Base-by-base conservation (phyloP, 2,797 vertebrate species). In the Crenichthys baileyi region DNA sequence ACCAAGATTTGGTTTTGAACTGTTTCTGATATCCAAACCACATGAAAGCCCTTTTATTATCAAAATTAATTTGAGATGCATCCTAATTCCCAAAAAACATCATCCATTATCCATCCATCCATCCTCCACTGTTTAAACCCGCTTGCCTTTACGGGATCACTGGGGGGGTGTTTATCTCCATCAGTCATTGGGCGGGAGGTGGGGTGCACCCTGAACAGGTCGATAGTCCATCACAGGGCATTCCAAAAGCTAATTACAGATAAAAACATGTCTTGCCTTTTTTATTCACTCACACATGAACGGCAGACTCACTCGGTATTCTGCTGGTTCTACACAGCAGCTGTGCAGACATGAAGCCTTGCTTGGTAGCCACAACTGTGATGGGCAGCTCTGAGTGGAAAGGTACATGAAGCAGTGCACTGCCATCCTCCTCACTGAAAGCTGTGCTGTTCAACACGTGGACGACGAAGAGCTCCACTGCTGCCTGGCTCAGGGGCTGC, bases 391-490 rank as follows among this genome's bases (percentile, higher is more conserved):
- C 95, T 18, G 89, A 70, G 26, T 83, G 92, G 87, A 96, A 96
- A 6, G 97, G 96, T 1, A 97, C 93, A 79, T 81, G 94, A 72
- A 98, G 94, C 86, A 96, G 68, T 65, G 93, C 95, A 3, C 88
- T 91, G 24, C 97, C 97, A 2, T 95, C 95, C 76, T 79, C 92
- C 56, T 90, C 94, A 0, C 96, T 97, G 0, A 95, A 74, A 5
- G 93, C 94, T 0, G 95, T 93, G 81, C 90, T 92, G 51, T 94
- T 95, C 84, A 92, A 94, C 0, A 93, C 96, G 93, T 97, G 94
- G 94, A 97, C 97, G 26, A 97, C 89, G 88, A 97, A 98, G 76
- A 98, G 94, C 67, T 98, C 95, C 8, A 98, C 96, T 20, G 85
- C 79, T 0, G 96, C 96, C 72, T 93, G 91, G 46, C 1, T 92